Evolutionary conservation across 2,888 invertebrate species (phyloP).

Genomic region (Nomada ferruginata): DNA sequence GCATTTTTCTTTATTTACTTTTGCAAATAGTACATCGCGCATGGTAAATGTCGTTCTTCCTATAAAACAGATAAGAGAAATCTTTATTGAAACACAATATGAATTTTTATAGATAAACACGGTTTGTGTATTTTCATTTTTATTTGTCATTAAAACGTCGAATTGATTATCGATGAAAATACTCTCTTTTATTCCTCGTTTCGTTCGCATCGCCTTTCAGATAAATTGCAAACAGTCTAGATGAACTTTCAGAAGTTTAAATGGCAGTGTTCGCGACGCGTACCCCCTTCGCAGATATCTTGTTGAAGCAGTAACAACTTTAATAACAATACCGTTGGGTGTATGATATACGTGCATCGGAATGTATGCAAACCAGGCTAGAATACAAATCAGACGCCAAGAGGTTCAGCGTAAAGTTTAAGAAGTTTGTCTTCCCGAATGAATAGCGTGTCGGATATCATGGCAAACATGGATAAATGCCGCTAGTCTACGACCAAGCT

Average conservation of each 20-base stretch:
- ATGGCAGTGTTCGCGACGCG: neutral
- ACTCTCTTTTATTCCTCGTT: neutral
- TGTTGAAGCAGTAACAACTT: constrained; percentile 49
- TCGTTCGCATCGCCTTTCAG: too few species aligned
- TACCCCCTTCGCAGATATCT: constrained; percentile 29
- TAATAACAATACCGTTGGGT: constrained; percentile 42
- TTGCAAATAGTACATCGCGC: constrained; percentile 5
- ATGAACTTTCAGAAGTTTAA: neutral
- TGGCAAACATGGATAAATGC: constrained; percentile 24
- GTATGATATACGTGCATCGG: constrained; percentile 46
- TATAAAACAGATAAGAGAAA: neutral
- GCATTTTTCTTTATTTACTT: constrained; percentile 19
- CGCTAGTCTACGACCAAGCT: neutral
- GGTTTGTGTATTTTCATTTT: neutral
- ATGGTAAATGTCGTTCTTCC: neutral
- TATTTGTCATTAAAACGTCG: neutral
- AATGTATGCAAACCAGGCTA: constrained; percentile 49
- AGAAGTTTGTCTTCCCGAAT: constrained; percentile 50
- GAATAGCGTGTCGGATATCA: constrained; percentile 43
- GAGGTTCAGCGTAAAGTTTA: constrained; percentile 47
- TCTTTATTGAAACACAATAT: neutral
- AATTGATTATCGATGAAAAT: neutral
- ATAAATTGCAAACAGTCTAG: constrained; percentile 2
- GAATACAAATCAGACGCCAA: constrained; percentile 55
- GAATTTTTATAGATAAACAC: neutral